These are phyloP conservation scores for Tachina lurida DNA, from an alignment of 2,888 invertebrate genomes.

Conservation along the genomic window DNA sequence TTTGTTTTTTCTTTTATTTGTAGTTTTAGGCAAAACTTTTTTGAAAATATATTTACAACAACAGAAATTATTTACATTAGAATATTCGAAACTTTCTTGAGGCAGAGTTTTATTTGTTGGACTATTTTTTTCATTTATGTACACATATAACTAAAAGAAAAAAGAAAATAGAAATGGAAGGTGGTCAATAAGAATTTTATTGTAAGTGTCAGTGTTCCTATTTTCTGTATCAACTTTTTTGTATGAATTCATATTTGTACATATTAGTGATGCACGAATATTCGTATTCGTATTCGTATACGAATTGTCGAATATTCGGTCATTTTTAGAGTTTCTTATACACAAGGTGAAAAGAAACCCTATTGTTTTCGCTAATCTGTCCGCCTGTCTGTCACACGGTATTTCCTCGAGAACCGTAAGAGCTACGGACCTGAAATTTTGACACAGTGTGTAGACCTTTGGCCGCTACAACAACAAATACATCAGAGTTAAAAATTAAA, in stretches of 20 bases:
- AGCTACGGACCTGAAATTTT: no score
- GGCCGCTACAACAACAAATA: no score
- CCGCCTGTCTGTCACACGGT: no score
- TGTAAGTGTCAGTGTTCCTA: constrained; percentile 4
- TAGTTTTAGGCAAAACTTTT: neutral
- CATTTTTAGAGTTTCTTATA: no score
- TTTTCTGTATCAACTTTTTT: neutral
- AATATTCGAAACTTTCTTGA: neutral
- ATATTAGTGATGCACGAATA: no score
- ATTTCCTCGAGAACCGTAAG: no score
- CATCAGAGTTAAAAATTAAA: no score
- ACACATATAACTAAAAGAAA: neutral
- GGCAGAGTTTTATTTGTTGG: constrained; percentile 12
- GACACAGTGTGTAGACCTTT: no score
- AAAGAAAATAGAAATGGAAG: constrained; percentile 6
- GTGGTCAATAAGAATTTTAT: constrained; percentile 4
- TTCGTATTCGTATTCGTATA: no score
- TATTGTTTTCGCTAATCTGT: no score
- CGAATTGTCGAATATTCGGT: no score
- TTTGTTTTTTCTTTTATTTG: constrained; percentile 17
- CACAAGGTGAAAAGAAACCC: no score
- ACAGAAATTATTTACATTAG: constrained; percentile 15
- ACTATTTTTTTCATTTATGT: constrained; percentile 8
- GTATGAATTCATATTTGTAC: neutral
- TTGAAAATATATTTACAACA: constrained; percentile 7